Percentiles rank a stretch among this genome's conserved stretches.
Evolutionary conservation across 35 echinoderm and acorn worm species (phyloP).

Genomic region (Apostichopus japonicus): DNA sequence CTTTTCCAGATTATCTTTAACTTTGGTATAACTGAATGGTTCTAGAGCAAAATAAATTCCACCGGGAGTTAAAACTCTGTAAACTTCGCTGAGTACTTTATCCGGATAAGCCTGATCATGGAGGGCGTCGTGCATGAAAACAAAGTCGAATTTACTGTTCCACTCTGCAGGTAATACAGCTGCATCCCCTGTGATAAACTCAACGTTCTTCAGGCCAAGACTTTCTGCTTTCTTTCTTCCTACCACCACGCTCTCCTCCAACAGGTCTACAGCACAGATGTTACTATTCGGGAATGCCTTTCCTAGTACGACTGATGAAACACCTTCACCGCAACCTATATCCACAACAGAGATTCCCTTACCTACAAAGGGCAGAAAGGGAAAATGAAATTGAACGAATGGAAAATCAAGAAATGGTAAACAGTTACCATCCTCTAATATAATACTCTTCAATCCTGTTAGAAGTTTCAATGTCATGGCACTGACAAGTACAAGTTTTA

Average conservation of each 20-base stretch:
- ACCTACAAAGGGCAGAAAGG: slow-evolving; percentile 32
- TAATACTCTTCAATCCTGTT: too few relatives aligned
- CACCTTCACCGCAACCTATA: slow-evolving; percentile 74
- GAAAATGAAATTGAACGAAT: too few relatives aligned
- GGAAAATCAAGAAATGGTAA: too few relatives aligned
- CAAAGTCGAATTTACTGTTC: slow-evolving; percentile 76
- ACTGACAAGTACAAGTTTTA: too few relatives aligned
- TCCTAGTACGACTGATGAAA: slow-evolving; percentile 48
- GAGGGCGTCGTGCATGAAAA: slow-evolving; percentile 64
- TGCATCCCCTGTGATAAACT: slow-evolving; percentile 67
- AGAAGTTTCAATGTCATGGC: too few relatives aligned
- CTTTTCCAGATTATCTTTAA: slow-evolving; percentile 67
- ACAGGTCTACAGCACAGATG: slow-evolving; percentile 73
- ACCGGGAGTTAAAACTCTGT: slow-evolving; percentile 69
- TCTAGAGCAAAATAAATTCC: slow-evolving; percentile 68
- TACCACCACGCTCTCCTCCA: slow-evolving; percentile 3
- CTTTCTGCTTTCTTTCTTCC: slow-evolving; percentile 41
- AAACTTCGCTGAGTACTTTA: slow-evolving; percentile 56
- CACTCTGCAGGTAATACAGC: slow-evolving; percentile 68
- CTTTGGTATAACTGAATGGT: slow-evolving; percentile 38
- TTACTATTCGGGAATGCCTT: slow-evolving; percentile 76
- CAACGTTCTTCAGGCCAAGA: slow-evolving; percentile 61
- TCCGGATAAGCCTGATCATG: slow-evolving; percentile 80
- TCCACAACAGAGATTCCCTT: slow-evolving; percentile 75
- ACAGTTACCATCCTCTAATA: too few relatives aligned